Evolutionary conservation across 1,140 invertebrate species (phyloP), one percentile per base, ranked within the genome.

Genomic region (Chelonus insularis): DNA sequence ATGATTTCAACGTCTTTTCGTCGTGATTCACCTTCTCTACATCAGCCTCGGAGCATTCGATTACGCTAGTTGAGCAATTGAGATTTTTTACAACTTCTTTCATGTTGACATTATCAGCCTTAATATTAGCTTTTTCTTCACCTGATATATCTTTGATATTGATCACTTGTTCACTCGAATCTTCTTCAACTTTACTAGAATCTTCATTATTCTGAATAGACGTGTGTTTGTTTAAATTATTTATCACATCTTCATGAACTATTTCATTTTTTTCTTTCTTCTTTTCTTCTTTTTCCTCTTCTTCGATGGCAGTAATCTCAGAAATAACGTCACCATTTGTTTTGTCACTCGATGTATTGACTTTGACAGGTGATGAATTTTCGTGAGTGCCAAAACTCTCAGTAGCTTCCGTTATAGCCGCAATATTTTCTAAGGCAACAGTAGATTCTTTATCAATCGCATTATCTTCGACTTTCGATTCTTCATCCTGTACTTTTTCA

Each of bases 1-100:
- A 66, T 39, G 36, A 16, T 60, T 57, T 9, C 43, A 21, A 34
- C 37, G 11, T 63, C 7, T 76, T 65, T 36, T 73, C 72, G 39
- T 70, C 71, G 43, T 66, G 68, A 47, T 75, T 74, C 21, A 39
- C 67, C 48, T 45, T 41, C 55, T 72, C 72, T 64, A 67, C 51
- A 63, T 52, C 20, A 47, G 36, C 57, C 50, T 68, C 66, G 61
- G 60, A 57, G 57, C 63, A 68, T 69, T 77, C 67, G 69, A 71
- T 64, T 74, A 77, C 65, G 69, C 76, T 78, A 78, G 75, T 79
- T 78, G 76, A 80, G 77, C 75, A 78, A 76, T 76, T 72, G 32
- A 69, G 48, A 73, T 67, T 72, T 23, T 61, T 57, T 25, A 54
- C 50, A 34, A 18, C 54, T 16, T 64, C 47, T 36, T 43, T 16